Base-by-base conservation (phyloP, 2,113 vertebrate genomes). In the Rhinichthys klamathensis region DNA sequence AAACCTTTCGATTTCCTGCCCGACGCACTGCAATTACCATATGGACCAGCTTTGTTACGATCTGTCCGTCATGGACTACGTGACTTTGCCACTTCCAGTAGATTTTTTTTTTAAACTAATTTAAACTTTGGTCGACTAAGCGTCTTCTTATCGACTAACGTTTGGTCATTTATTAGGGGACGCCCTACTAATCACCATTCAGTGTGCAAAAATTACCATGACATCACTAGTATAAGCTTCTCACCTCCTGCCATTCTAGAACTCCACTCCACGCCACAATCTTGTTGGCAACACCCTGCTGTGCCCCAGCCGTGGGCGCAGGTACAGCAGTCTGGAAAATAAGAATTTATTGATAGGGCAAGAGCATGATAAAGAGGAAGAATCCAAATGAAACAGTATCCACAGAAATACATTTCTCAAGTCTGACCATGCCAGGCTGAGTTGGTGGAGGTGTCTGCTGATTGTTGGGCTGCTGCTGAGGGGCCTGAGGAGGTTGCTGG, bases 221-320 rank as follows among this genome's bases (percentile, higher is more conserved):
- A 32, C 27, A 16, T 54, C 49, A 76, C 7, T 46, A 76, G 25
- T 76, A 54, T 76, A 30, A 27, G n/a, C 70, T 63, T 81, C 92
- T 93, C 93, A 97, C 97, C 97, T 98, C 97, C 80, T 97, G 97
- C 97, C 97, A 98, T 90, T 98, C 97, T 0, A 98, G 94, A 21
- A 97, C 96, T 0, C 97, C 97, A 0, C 94, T 97, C 97, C 97
- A 98, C 0, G 96, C 97, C 74, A 97, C 92, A 18, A 97, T 92
- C 87, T 97, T 98, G 86, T 96, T 97, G 86, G 96, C 93, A 30
- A 96, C 94, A 0, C 94, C 93, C 90, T 96, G 96, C 80, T 92
- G 95, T 83, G 89, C 8, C 87, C 86, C 80, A 88, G 85, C 77
- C 84, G 90, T 90, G 84, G 85, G 91, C 91, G 2, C 90, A 89